Conservation (phyloP, 2,888 invertebrate species). For the Cerastis leucographa region DNA sequence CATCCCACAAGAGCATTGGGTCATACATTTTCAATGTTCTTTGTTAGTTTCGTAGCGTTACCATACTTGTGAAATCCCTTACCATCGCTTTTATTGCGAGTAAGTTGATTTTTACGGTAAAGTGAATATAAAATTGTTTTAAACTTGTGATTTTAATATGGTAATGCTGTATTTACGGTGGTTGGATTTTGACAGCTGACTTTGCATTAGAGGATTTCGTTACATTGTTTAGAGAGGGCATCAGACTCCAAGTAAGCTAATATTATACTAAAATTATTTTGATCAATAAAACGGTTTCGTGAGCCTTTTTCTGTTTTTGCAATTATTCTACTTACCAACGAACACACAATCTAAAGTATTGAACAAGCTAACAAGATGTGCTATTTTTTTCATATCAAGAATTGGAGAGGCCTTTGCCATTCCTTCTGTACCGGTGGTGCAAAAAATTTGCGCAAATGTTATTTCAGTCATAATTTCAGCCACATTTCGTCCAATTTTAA, state of each 20-base stretch:
- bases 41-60: constrained; percentile 64
- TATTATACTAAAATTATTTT: neutral
- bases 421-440: neutral
- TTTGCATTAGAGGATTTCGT: neutral
- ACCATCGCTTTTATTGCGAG: constrained; percentile 46
- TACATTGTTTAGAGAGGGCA: neutral
- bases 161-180: constrained; percentile 4
- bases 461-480: neutral
- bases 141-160: neutral
- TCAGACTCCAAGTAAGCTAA: neutral
- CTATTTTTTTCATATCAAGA: neutral
- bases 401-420: neutral
- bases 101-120: constrained; percentile 45
- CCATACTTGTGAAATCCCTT: constrained; percentile 44
- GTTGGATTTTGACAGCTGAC: neutral
- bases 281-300: neutral
- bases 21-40: constrained; percentile 76
- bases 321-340: neutral
- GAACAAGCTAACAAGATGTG: neutral
- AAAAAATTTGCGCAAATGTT: neutral
- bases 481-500: neutral
- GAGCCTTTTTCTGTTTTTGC: neutral
- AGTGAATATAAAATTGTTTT: constrained; percentile 36
- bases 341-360: neutral
- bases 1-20: constrained; percentile 60